Base-by-base conservation (phyloP, 1,140 invertebrate genomes). In the Leptoteleia sp. region DNA sequence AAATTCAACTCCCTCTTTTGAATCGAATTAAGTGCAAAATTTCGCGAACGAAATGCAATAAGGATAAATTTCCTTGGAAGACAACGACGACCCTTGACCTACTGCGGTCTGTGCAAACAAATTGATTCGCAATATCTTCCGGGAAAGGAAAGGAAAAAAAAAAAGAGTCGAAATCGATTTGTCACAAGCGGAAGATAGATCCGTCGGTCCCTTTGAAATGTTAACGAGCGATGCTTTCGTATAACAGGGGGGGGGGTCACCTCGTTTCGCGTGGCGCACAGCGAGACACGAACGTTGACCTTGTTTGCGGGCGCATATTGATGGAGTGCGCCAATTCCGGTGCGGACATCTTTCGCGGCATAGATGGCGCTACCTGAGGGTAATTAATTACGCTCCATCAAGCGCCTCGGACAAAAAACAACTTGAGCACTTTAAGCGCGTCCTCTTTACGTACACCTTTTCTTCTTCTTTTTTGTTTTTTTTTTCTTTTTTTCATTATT, bases 321-420 rank as follows among this genome's bases (percentile, higher is more conserved):
- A 75, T 75, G 61, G 61, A 11, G 71, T 75, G 52, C 71, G 54
- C 71, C 47, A 75, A 37, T 75, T 75, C 71, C 71, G 71, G 61
- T 75, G 71, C 71, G 25, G 61, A 38, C 8, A 9, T 50, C 8
- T 75, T 42, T 17, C 9, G 12, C 7, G 15, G 9, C 15, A 2
- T 33, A 65, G 61, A 22, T 67, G 47, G 29, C 61, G 61, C 61
- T 22, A 54, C 37, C 12, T 38, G 38, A 0, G 8, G 3, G 13
- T 35, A 27, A 62, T 61, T 72, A 72, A 45, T 54, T 37, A 27
- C 27, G 29, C 11, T 45, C 62, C 54, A 50, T 45, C 40, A 43
- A 35, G 13, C 17, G n/a, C n/a, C n/a, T n/a, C n/a, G n/a, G n/a
- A n/a, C n/a, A n/a, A n/a, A n/a, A n/a, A n/a, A n/a, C n/a, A n/a